phyloP scores from a whole-genome alignment of 1,140 invertebrate genomes.

The Nymphalis io region DNA sequence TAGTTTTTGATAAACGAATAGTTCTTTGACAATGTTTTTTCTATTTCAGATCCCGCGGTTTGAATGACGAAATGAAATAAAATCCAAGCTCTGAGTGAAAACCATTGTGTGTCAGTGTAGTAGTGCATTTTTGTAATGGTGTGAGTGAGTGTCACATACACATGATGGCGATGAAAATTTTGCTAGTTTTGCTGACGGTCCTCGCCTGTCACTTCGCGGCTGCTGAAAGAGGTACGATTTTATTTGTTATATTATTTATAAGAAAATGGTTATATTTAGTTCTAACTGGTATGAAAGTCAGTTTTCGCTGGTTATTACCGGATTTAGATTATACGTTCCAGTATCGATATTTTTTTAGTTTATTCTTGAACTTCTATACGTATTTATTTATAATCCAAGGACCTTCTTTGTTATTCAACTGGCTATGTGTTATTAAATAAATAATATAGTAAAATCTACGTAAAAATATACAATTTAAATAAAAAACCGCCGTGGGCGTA shows the following conservation, averaged over 20 bases:
- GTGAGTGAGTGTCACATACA: conserved; percentile 19
- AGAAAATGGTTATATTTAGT: neutral
- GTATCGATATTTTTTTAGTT: no score
- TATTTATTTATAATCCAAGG: no score
- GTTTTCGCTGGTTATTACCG: neutral
- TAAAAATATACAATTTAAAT: no score
- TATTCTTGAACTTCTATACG: no score
- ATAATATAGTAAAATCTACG: no score
- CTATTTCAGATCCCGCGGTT: conserved; percentile 24
- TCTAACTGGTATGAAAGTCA: neutral
- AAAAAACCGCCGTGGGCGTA: no score
- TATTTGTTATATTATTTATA: neutral
- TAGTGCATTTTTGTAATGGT: conserved; percentile 27
- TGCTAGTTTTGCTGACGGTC: conserved; percentile 18
- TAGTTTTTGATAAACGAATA: no score
- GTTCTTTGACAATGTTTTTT: neutral
- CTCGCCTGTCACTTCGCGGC: conserved; percentile 13
- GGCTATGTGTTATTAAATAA: no score
- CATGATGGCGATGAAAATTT: conserved; percentile 19
- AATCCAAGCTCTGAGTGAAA: conserved; percentile 16
- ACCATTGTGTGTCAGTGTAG: conserved; percentile 13
- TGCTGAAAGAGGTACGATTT: conserved; percentile 31
- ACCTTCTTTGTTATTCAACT: no score
- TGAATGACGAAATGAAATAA: conserved; percentile 28
- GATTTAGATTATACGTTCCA: no score